A percentile compares a stretch with the other conserved stretches of the same genome.
These are phyloP conservation scores for Scaeva pyrastri DNA, from an alignment of 2,888 invertebrate species.

Conservation along the genomic window DNA sequence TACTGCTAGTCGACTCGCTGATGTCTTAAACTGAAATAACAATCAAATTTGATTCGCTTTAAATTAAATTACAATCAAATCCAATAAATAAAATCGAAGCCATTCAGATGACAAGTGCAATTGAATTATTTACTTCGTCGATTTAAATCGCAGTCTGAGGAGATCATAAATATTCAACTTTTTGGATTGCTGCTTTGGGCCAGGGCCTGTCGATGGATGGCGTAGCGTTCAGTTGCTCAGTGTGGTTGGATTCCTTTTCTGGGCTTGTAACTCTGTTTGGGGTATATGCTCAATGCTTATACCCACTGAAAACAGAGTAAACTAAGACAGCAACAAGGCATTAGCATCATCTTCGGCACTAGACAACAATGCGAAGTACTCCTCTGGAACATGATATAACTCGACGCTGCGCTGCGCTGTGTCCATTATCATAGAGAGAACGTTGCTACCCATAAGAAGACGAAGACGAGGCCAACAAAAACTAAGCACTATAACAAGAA, in stretches of 20 bases:
- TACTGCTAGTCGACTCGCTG: neutral
- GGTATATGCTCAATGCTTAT: neutral
- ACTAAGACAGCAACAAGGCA: constrained; percentile 68
- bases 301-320: constrained; percentile 14
- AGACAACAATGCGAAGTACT: constrained; percentile 66
- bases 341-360: constrained; percentile 74
- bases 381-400: constrained; percentile 63
- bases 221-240: neutral
- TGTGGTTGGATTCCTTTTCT: neutral
- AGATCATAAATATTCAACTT: constrained; percentile 74
- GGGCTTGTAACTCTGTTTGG: constrained; percentile 15
- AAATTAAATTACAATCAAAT: constrained; percentile 76
- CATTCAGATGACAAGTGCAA: constrained; percentile 77
- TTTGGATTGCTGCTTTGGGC: constrained; percentile 47
- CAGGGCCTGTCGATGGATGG: neutral
- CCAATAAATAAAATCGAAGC: constrained; percentile 72
- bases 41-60: constrained; percentile 75
- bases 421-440: constrained; percentile 70
- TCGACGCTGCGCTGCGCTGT: constrained; percentile 48
- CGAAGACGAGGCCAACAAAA: neutral
- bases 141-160: constrained; percentile 64
- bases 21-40: constrained; percentile 60
- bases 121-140: constrained; percentile 79
- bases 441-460: constrained; percentile 48
- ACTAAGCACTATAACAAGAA: neutral